A percentile compares a stretch with the other conserved stretches of the same genome.
Evolutionary conservation across 1,140 invertebrate genomes (phyloP).

Genomic region (Lasaia peninsularis): DNA sequence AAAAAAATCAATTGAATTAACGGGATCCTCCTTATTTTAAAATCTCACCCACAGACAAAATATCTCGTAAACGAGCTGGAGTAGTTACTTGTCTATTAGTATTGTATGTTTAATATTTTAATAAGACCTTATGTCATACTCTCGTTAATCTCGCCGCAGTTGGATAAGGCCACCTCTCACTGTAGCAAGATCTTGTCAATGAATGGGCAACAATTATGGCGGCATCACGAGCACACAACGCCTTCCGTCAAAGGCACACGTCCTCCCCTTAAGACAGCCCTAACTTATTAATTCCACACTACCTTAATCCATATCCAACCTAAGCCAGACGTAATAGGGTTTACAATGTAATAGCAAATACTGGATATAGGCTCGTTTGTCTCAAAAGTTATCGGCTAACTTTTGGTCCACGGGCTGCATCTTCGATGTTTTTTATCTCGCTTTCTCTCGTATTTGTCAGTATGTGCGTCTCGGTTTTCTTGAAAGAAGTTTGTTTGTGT

Average conservation of each 20-base stretch:
- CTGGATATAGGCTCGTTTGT: slow-evolving; percentile 42
- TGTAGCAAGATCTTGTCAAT: slow-evolving; percentile 12
- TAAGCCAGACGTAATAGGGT: slow-evolving; percentile 1
- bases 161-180: no score
- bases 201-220: slow-evolving; percentile 33
- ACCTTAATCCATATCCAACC: slow-evolving; percentile 31
- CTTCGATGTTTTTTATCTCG: slow-evolving; percentile 54
- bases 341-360: slow-evolving; percentile 7
- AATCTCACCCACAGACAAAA: no score
- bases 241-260: slow-evolving; percentile 46
- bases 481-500: slow-evolving; percentile 62
- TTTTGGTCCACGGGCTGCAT: slow-evolving; percentile 68
- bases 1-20: no score
- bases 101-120: no score
- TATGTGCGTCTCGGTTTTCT: slow-evolving; percentile 49
- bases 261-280: slow-evolving; percentile 50
- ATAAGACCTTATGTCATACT: no score
- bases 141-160: no score
- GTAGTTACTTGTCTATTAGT: no score
- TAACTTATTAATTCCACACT: slow-evolving; percentile 46
- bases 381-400: slow-evolving; percentile 62
- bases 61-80: no score
- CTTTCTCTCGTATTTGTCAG: slow-evolving; percentile 23
- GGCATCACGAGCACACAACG: slow-evolving; percentile 45
- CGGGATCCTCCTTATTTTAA: no score